phyloP scores from a whole-genome alignment of 2,888 invertebrate species.

The Nymphalis urticae region DNA sequence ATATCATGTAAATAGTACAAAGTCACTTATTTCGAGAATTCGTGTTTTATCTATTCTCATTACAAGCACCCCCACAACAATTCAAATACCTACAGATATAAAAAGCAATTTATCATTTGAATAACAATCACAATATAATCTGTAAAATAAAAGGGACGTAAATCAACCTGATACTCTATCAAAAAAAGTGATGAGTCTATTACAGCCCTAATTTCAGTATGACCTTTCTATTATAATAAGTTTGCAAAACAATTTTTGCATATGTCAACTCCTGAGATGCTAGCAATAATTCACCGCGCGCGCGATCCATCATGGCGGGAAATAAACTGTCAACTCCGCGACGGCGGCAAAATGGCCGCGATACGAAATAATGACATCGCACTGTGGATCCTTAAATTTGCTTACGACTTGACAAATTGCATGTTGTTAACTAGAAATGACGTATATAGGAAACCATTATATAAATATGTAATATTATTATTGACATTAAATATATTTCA shows the following conservation, averaged over 20 bases:
- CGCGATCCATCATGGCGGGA: constrained; percentile 76
- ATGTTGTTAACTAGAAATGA: neutral
- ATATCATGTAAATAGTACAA: too few relatives aligned
- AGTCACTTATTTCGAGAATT: too few relatives aligned
- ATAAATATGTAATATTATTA: too few relatives aligned
- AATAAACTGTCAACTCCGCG: constrained; percentile 72
- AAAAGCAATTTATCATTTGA: too few relatives aligned
- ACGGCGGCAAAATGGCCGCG: constrained; percentile 63
- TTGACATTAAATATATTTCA: too few relatives aligned
- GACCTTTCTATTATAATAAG: constrained; percentile 67
- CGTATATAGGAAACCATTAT: too few relatives aligned
- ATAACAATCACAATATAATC: constrained; percentile 5
- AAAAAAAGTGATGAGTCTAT: constrained; percentile 62
- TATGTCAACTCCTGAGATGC: constrained; percentile 70
- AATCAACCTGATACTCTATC: constrained; percentile 42
- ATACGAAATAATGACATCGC: constrained; percentile 59
- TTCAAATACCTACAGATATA: too few relatives aligned
- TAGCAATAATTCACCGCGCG: constrained; percentile 69
- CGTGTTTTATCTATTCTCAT: too few relatives aligned
- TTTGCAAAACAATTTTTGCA: constrained; percentile 80
- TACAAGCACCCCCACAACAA: too few relatives aligned
- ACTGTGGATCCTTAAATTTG: constrained; percentile 41
- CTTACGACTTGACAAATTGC: constrained; percentile 13
- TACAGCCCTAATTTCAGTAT: constrained; percentile 58
- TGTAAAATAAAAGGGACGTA: constrained; percentile 23